Conservation (phyloP, 2,888 invertebrate species). For the Drosophila formosana region DNA sequence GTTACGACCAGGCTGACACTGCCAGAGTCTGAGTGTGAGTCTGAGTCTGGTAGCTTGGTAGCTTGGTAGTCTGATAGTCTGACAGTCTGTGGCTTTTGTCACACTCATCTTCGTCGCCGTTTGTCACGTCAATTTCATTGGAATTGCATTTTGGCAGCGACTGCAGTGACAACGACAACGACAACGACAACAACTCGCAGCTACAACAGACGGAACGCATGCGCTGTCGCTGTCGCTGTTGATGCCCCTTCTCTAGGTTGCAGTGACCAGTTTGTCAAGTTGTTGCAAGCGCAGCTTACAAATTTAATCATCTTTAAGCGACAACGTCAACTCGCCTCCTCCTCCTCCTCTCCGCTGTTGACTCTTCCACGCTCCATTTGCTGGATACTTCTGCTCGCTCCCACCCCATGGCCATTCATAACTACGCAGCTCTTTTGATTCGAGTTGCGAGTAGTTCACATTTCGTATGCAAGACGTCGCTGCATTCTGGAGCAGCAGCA, state of each 20-base stretch:
- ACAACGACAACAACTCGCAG: constrained; percentile 5
- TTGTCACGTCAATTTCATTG: constrained; percentile 76
- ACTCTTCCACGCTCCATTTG: constrained; percentile 55
- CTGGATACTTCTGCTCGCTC: constrained; percentile 12
- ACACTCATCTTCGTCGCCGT: constrained; percentile 75
- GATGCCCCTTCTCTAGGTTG: constrained; percentile 1
- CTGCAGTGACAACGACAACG: background rate
- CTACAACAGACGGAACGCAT: constrained; percentile 55
- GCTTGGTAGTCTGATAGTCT: constrained; percentile 17
- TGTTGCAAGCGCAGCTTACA: constrained; percentile 71
- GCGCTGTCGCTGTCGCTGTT: constrained; percentile 42
- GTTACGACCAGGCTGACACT: constrained; percentile 37
- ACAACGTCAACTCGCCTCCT: constrained; percentile 23
- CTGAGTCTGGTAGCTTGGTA: constrained; percentile 14
- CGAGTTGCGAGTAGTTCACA: constrained; percentile 60
- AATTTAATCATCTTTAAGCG: constrained; percentile 79
- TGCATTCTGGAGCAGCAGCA: constrained; percentile 63
- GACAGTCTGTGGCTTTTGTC: constrained; percentile 69
- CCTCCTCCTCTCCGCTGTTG: constrained; percentile 1
- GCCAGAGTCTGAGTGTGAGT: constrained; percentile 3
- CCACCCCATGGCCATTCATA: constrained; percentile 59
- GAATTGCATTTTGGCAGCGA: constrained; percentile 72
- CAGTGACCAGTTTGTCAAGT: constrained; percentile 75
- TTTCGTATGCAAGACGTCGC: constrained; percentile 69
- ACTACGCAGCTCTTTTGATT: constrained; percentile 69